Conservation (phyloP, 2,113 vertebrate species). For the Cettia cetti region DNA sequence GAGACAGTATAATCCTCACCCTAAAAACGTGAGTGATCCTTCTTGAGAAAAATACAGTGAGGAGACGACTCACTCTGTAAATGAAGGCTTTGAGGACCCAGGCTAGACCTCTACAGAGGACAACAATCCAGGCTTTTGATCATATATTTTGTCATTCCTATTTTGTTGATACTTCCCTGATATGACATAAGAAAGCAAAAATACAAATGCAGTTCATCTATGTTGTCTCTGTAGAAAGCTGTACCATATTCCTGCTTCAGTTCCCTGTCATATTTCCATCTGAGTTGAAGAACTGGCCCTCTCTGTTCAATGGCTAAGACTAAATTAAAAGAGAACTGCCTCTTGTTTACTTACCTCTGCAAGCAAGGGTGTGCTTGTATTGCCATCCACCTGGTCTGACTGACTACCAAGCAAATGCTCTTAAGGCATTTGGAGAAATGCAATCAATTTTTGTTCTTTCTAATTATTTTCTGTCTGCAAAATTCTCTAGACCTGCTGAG, state of each 20-base stretch:
- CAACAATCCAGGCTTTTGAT: neutral
- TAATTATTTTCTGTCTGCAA: neutral
- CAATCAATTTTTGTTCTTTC: neutral
- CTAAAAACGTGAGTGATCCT: neutral
- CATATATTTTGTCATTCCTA: neutral
- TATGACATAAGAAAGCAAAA: neutral
- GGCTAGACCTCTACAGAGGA: neutral
- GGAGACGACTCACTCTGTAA: rapidly evolving
- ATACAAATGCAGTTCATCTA: neutral
- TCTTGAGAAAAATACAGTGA: neutral
- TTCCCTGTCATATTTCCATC: neutral
- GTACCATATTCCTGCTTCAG: neutral
- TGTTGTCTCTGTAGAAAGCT: neutral
- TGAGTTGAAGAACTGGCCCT: neutral
- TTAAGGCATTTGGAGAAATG: neutral
- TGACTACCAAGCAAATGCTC: neutral
- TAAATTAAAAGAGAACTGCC: neutral
- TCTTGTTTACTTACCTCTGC: neutral
- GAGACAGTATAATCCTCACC: neutral
- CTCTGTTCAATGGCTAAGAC: neutral
- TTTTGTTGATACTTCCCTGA: neutral
- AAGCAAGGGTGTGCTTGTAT: neutral
- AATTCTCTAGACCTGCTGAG: neutral
- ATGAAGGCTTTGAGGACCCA: neutral
- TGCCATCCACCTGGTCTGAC: neutral